Conservation (phyloP, 1,140 invertebrate genomes). For the Aphaenogaster ashmeadi region DNA sequence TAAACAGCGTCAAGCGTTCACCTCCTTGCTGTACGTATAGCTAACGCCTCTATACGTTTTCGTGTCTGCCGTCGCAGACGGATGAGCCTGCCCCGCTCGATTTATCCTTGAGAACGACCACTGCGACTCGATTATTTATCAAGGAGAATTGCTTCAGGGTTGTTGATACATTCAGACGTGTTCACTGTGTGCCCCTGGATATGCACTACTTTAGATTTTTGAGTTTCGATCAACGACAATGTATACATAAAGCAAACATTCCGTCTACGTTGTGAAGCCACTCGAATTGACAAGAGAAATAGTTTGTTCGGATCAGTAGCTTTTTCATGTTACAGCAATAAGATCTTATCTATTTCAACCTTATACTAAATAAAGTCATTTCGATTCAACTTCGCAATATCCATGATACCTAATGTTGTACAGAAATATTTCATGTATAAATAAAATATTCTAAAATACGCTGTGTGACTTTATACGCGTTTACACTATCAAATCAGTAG, state of each 20-base stretch:
- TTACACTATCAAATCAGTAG: neutral
- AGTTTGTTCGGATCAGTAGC: neutral
- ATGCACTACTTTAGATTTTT: constrained; percentile 20
- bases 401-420: neutral
- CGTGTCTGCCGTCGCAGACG: constrained; percentile 76
- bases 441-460: neutral
- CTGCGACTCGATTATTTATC: constrained; percentile 82
- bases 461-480: neutral
- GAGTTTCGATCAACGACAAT: neutral
- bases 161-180: constrained; percentile 61
- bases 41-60: constrained; percentile 79
- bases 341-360: neutral
- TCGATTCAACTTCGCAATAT: neutral
- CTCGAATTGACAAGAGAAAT: neutral
- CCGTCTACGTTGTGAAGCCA: neutral
- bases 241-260: neutral
- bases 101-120: constrained; percentile 81
- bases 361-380: neutral
- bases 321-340: neutral
- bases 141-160: constrained; percentile 59
- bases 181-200: neutral
- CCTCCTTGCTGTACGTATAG: constrained; percentile 70
- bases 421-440: neutral
- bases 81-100: constrained; percentile 78
- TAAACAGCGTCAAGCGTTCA: constrained; percentile 77